These are phyloP conservation scores for Podilymbus podiceps DNA, from an alignment of 2,113 vertebrate species.

Conservation along the genomic window DNA sequence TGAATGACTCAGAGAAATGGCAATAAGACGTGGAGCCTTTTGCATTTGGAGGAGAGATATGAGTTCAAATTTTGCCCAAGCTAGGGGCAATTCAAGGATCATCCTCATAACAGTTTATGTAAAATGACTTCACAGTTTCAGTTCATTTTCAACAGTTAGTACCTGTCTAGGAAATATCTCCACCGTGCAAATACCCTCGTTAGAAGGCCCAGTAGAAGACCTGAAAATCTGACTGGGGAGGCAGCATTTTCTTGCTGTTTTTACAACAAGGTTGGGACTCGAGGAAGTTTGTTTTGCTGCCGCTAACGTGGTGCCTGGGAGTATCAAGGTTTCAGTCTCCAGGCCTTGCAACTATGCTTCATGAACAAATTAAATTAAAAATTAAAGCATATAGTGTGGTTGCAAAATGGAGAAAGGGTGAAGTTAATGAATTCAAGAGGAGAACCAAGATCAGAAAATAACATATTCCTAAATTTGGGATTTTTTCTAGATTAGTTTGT, in stretches of 20 bases:
- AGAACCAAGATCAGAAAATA: background rate
- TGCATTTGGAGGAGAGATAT: background rate
- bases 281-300: background rate
- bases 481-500: background rate
- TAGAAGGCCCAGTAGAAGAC: background rate
- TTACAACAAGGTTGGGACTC: background rate
- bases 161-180: background rate
- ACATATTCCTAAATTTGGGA: background rate
- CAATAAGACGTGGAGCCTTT: background rate
- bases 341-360: background rate
- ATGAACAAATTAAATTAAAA: background rate
- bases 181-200: background rate
- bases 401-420: background rate
- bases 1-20: slow-evolving; percentile 17
- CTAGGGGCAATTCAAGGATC: background rate
- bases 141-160: background rate
- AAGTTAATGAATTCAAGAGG: background rate
- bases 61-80: background rate
- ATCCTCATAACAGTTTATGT: background rate
- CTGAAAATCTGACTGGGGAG: background rate
- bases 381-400: background rate
- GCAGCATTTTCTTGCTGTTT: background rate
- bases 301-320: background rate
- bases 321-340: background rate
- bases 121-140: background rate